Conservation (phyloP, 2,888 invertebrate species). For the Acleris literana region DNA sequence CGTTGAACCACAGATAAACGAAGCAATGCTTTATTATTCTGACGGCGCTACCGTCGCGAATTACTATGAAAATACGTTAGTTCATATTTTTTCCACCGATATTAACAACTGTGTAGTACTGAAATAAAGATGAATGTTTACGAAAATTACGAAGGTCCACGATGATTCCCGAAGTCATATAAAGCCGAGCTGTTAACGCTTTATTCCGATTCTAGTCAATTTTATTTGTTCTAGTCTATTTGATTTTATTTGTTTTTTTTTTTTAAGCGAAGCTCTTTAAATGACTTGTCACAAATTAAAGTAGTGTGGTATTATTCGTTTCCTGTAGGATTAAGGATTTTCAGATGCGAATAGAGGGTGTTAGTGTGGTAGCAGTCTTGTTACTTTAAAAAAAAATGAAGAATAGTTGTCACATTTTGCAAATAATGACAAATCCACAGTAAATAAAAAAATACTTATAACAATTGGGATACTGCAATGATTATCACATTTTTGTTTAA, state of each 20-base stretch:
- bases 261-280: not conserved
- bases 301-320: not conserved
- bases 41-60: not conserved
- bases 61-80: not conserved
- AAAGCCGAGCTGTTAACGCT: constrained; percentile 48
- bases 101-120: not conserved
- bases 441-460: too few species aligned
- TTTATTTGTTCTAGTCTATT: constrained; percentile 33
- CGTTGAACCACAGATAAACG: too few species aligned
- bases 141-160: not conserved
- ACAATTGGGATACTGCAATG: too few species aligned
- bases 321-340: not conserved
- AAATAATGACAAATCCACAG: too few species aligned
- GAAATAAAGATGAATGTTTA: not conserved
- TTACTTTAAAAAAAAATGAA: not conserved
- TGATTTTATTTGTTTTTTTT: constrained; percentile 21
- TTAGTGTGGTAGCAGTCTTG: constrained; percentile 1
- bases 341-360: too few species aligned
- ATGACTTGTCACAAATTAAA: not conserved
- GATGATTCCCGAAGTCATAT: constrained; percentile 28
- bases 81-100: not conserved
- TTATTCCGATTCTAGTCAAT: constrained; percentile 65
- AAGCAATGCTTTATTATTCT: too few species aligned
- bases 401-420: too few species aligned
- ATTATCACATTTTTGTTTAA: too few species aligned